Conservation (phyloP, 1,140 invertebrate genomes). For the Diuraphis noxia region DNA sequence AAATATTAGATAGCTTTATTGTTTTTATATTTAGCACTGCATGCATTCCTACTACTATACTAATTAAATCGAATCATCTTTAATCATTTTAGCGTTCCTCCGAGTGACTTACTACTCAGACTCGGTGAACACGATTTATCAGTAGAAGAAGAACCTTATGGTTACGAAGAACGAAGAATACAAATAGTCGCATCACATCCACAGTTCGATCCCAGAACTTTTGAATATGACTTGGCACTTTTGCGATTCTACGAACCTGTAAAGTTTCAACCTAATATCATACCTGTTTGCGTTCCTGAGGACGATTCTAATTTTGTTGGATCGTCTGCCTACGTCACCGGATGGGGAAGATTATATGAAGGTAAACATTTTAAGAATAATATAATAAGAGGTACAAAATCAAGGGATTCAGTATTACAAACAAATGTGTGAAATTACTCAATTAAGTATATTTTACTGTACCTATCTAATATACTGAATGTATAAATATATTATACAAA, state of each 20-base stretch:
- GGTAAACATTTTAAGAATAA: conserved; percentile 60
- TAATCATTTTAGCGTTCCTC: conserved; percentile 71
- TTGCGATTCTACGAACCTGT: conserved; percentile 88
- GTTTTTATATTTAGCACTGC: background rate
- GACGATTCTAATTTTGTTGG: conserved; percentile 84
- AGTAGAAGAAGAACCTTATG: conserved; percentile 82
- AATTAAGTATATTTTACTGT: background rate
- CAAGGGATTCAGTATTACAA: background rate
- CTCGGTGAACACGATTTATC: conserved; percentile 89
- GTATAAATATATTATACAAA: background rate
- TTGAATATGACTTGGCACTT: conserved; percentile 89
- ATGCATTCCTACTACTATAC: background rate
- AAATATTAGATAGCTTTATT: background rate
- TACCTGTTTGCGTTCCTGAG: conserved; percentile 87
- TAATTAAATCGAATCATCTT: background rate
- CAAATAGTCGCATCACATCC: conserved; percentile 91
- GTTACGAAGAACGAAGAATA: conserved; percentile 82
- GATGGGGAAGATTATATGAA: conserved; percentile 90
- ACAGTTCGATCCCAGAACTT: conserved; percentile 87
- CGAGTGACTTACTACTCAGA: conserved; percentile 83
- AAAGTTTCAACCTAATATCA: conserved; percentile 84
- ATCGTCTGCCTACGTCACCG: conserved; percentile 82
- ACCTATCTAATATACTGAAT: background rate
- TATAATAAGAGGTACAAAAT: background rate
- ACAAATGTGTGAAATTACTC: background rate